Base-by-base conservation (phyloP, 2,113 vertebrate genomes). In the Romanogobio albipinnatus region DNA sequence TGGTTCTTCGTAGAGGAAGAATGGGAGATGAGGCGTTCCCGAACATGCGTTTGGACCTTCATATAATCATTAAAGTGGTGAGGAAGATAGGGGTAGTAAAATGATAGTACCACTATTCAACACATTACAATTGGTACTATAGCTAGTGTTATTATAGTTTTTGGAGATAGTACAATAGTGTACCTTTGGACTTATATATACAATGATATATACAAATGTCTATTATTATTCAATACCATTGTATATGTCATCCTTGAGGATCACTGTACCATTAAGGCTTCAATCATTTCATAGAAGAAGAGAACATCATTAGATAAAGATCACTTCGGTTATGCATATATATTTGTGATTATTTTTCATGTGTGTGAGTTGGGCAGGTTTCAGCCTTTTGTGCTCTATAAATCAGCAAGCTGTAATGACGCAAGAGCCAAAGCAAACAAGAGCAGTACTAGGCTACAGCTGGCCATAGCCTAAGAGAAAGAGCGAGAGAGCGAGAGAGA, bases 301-400 rank as follows among this genome's bases (percentile, higher is more conserved):
- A 64, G 7, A 66, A 64, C 62, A 47, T 68, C 51, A 49, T 66
- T 51, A 29, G 7, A 64, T 86, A 82, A 61, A 66, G 66, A 36
- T 45, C 17, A 53, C n/a, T 47, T 14, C 9, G 19, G 74, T 79
- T 87, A 24, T 64, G 70, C 59, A 78, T 86, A 73, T 82, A 83
- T 85, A 10, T 84, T 61, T 84, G 73, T 87, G 33, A 86, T 76
- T 83, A 39, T 86, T 59, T 59, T 24, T 9, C 58, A 73, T 76
- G 81, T 89, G 71, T 81, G 71, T 58, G 76, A 56, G 83, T 68
- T 88, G 90, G 89, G 92, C 89, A 92, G 90, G 91, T 92, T 87
- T 81, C 88, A 93, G 92, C 92, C 90, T 92, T 94, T 93, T 94
- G 91, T 93, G 88, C 90, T 90, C 89, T 86, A 93, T 95, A 95